phyloP scores from a whole-genome alignment of 1,140 invertebrate genomes.

The Drosophila pandora region DNA sequence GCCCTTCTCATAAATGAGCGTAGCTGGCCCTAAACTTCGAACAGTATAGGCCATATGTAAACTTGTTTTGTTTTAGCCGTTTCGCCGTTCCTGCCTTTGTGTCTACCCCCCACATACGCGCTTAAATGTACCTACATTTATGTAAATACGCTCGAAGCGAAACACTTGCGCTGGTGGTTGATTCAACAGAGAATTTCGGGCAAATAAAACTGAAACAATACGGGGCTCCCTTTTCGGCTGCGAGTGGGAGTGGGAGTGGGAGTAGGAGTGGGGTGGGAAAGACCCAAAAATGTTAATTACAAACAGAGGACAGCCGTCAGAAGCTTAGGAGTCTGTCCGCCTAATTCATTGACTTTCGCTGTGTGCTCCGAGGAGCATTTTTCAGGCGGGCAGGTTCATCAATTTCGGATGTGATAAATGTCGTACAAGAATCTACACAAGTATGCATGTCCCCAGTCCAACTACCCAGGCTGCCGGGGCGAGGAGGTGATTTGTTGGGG shows the following conservation, averaged over 20 bases:
- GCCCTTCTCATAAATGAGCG: constrained; percentile 33
- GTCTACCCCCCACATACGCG: constrained; percentile 60
- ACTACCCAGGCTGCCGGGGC: constrained; percentile 47
- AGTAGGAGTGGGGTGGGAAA: background rate
- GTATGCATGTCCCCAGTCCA: constrained; percentile 49
- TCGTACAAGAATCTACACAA: constrained; percentile 75
- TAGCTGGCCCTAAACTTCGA: background rate
- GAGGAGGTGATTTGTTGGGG: constrained; percentile 75
- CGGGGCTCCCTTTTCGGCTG: constrained; percentile 20
- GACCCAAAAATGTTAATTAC: constrained; percentile 16
- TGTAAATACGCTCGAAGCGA: constrained; percentile 64
- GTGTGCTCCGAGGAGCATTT: constrained; percentile 20
- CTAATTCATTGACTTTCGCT: constrained; percentile 14
- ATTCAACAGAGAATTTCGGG: constrained; percentile 71
- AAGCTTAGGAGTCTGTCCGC: background rate
- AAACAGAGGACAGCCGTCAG: constrained; percentile 4
- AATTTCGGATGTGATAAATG: constrained; percentile 75
- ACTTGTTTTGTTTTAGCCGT: constrained; percentile 35
- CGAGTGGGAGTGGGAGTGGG: background rate
- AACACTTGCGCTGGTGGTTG: constrained; percentile 74
- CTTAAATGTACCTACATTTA: constrained; percentile 33
- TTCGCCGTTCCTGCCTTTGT: constrained; percentile 19
- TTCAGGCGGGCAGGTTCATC: constrained; percentile 66
- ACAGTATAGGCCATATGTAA: constrained; percentile 38
- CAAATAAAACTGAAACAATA: constrained; percentile 77